A percentile compares a stretch with the other conserved stretches of the same genome.
Evolutionary conservation across 2,888 invertebrate genomes (phyloP).

Genomic region (Eucera pruinosa): DNA sequence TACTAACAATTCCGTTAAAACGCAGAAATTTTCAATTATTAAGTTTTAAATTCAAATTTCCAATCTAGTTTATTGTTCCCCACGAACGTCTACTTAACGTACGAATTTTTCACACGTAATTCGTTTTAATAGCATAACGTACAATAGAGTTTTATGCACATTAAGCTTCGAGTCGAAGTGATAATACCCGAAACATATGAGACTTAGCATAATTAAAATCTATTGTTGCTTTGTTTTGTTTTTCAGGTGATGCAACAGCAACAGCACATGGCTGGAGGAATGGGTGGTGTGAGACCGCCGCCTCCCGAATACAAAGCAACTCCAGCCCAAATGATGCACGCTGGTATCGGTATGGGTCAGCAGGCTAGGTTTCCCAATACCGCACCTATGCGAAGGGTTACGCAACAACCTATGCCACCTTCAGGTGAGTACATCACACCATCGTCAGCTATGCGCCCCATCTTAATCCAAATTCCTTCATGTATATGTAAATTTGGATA

Average conservation of each 20-base stretch:
- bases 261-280: slow-evolving; percentile 84
- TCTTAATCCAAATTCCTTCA: slow-evolving; percentile 5
- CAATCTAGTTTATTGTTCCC: too few species aligned
- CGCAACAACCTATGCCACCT: slow-evolving; percentile 90
- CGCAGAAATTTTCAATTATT: too few species aligned
- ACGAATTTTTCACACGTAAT: too few species aligned
- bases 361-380: slow-evolving; percentile 85
- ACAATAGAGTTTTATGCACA: too few species aligned
- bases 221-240: slow-evolving; percentile 27
- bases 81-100: too few species aligned
- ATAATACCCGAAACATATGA: background rate
- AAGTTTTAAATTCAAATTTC: too few species aligned
- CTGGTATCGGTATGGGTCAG: slow-evolving; percentile 83
- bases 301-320: slow-evolving; percentile 94
- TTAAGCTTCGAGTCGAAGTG: background rate
- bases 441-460: background rate
- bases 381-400: slow-evolving; percentile 87
- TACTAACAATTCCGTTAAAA: too few species aligned
- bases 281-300: slow-evolving; percentile 88
- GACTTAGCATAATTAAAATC: slow-evolving; percentile 23
- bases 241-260: slow-evolving; percentile 84
- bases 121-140: too few species aligned
- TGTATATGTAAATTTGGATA: background rate
- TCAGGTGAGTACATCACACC: slow-evolving; percentile 85
- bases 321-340: slow-evolving; percentile 87